Evolutionary conservation across 2,888 invertebrate genomes (phyloP), one percentile per base, ranked within the genome.

Genomic region (Tinea pellionella): DNA sequence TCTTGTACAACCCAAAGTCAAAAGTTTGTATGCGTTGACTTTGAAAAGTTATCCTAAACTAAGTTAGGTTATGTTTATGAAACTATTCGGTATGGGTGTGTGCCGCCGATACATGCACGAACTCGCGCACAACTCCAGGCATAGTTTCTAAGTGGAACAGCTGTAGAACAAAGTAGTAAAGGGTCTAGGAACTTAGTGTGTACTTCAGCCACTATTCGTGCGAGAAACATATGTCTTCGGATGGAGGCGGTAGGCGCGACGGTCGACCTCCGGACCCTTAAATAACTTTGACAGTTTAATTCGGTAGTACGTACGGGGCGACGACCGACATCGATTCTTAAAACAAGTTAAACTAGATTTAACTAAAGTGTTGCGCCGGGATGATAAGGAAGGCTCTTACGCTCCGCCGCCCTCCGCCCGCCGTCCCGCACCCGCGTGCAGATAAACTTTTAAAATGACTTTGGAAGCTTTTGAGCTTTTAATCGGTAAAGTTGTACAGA

Each of bases 371-470:
- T 81, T 78, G 80, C 77, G 74, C 74, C 71, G 69, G 72, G 74
- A 76, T 79, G 83, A 86, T 86, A 86, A 84, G 83, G 77, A 74
- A 77, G 74, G 68, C 75, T 66, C 78, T 83, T 78, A 78, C 78
- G 78, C 71, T 72, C 65, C 74, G 68, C 66, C 74, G 72, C 72
- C 73, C 69, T 64, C 67, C 69, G 71, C 37, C 47, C 67, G 74
- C 69, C 70, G 68, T 12, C 68, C 65, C 71, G 71, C 69, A 67
- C 73, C 81, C 82, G 80, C 87, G 81, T 81, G 78, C 83, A 88
- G 88, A 88, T 88, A 88, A 88, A 88, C 88, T 88, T 88, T 88
- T 88, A 88, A 88, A 88, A 88, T 88, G 88, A 88, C 88, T 88
- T 88, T 86, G 85, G 88, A 87, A 88, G 88, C 88, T 88, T 88